Base-by-base conservation (phyloP, 2,888 invertebrate genomes). In the Acronicta leporina region DNA sequence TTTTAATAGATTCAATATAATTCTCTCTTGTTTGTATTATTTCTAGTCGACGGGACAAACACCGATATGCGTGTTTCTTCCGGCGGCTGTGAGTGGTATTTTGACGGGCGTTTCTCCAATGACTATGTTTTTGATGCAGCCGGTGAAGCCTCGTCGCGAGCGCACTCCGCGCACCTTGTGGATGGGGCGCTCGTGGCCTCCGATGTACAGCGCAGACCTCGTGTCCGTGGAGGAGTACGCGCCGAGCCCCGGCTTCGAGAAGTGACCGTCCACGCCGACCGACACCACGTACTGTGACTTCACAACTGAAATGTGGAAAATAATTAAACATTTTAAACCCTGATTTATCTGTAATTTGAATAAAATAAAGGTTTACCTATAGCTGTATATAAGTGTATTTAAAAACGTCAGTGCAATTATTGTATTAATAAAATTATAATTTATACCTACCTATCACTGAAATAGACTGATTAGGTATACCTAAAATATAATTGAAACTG, bases 271-370 rank as follows among this genome's bases (percentile, higher is more conserved):
- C 1, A 99, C 98, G 0, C 97, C 96, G 53, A 99, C 94, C 0
- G 97, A 96, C 6, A 99, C 97, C 16, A 98, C 97, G 87, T 98
- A 98, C 89, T 97, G 97, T n/a, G 97, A 97, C 89, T 99, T 99
- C 33, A 97, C 95, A 51, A 97, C 98, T 96, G 95, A 76, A 67
- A 95, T 2, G 38, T 48, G 44, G 5, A 54, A 58, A 49, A 11
- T 20, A 20, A 20, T 3, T 20, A 20, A 20, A 2, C 2, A 67
- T 8, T 10, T 5, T 33, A 0, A 1, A 3, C 2, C 30, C 30
- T 30, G 30, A 30, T 30, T 30, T 30, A 30, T 10, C 30, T 20
- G 20, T 20, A 20, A 20, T 20, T 20, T 4, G 4, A 20, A 20
- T 20, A 20, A 20, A 20, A 20, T 20, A 20, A 20, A 20, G 20